These are phyloP conservation scores for Hylia prasina DNA, from an alignment of 2,113 vertebrate species.

Conservation along the genomic window DNA sequence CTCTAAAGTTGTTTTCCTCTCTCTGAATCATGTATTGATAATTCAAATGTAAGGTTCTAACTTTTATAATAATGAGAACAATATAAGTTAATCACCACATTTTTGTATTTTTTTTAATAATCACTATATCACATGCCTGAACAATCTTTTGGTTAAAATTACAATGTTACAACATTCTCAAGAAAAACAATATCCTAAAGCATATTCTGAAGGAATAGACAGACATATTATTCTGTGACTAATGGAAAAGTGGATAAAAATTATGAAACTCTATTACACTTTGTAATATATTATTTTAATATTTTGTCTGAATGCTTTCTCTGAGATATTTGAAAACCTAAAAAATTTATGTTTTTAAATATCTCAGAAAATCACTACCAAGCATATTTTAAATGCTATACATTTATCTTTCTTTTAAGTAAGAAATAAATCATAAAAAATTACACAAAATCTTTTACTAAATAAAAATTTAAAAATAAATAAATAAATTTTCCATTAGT, in stretches of 20 bases:
- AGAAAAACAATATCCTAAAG: not conserved
- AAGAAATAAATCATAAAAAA: constrained; percentile 10
- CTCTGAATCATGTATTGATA: not conserved
- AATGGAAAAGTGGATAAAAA: not conserved
- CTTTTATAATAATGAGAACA: not conserved
- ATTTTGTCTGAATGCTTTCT: not conserved
- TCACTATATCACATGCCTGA: not conserved
- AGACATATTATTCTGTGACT: not conserved
- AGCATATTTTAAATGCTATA: not conserved
- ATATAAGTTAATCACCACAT: not conserved
- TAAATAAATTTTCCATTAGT: not conserved
- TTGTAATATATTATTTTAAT: not conserved
- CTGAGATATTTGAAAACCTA: not conserved
- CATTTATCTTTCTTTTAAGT: not conserved
- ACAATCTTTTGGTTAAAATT: not conserved
- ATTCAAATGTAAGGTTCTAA: not conserved
- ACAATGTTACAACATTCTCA: not conserved
- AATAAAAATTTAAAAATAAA: not conserved
- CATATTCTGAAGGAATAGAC: not conserved
- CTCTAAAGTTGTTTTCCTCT: constrained; percentile 37
- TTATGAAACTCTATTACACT: not conserved
- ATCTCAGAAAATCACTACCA: not conserved
- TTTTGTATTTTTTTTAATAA: not conserved
- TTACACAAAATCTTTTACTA: not conserved
- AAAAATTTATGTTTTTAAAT: not conserved